phyloP scores from a whole-genome alignment of 2,888 invertebrate genomes.

The Troides helena region DNA sequence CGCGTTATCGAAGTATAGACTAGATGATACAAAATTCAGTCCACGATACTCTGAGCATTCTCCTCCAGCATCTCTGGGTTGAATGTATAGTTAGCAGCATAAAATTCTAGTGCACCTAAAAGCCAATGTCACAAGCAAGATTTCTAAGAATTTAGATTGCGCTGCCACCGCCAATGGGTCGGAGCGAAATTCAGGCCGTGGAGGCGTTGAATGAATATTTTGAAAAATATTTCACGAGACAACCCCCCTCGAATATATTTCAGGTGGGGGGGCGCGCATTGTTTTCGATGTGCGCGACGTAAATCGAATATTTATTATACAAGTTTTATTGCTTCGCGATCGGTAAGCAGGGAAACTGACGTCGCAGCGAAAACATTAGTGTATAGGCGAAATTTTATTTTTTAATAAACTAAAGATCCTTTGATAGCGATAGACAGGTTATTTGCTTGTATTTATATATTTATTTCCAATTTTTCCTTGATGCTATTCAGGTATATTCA shows the following conservation, averaged over 20 bases:
- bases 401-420: conserved; percentile 6
- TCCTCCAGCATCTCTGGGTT: not conserved
- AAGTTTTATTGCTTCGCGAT: conserved; percentile 26
- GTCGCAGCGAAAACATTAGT: conserved; percentile 7
- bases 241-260: conserved; percentile 26
- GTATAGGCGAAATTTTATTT: conserved; percentile 5
- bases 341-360: conserved; percentile 12
- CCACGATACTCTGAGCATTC: too few relatives aligned
- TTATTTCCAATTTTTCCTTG: too few relatives aligned
- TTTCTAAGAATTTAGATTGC: conserved; percentile 28
- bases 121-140: conserved; percentile 13
- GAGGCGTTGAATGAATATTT: conserved; percentile 25
- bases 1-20: too few relatives aligned
- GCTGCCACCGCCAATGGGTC: conserved; percentile 13
- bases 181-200: conserved; percentile 6
- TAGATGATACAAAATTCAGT: too few relatives aligned
- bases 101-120: not conserved
- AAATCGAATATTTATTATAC: conserved; percentile 31
- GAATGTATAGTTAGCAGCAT: not conserved
- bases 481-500: too few relatives aligned
- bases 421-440: too few relatives aligned
- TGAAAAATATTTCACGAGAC: conserved; percentile 25
- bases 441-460: too few relatives aligned
- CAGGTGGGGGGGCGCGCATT: conserved; percentile 22
- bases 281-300: conserved; percentile 27